phyloP scores from a whole-genome alignment of 92 coral and sea anemone genomes.

The Parazoanthus darwini region DNA sequence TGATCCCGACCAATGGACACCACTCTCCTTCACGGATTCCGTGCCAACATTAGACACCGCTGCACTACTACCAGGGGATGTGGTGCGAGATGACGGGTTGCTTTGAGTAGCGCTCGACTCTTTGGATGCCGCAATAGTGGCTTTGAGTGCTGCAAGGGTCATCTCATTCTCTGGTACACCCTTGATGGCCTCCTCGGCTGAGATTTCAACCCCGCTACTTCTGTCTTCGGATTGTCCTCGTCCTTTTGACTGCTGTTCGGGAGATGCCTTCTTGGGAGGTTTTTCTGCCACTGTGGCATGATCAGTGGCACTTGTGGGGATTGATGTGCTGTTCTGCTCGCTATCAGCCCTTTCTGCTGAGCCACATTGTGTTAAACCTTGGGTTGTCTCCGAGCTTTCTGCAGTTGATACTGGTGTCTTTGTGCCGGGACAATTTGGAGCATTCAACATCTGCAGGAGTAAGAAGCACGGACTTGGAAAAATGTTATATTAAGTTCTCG shows the following conservation, averaged over 20 bases:
- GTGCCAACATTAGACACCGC: neutral
- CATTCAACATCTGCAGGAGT: neutral
- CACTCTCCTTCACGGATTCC: neutral
- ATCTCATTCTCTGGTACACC: conserved; percentile 37
- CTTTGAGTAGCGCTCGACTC: neutral
- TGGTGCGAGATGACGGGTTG: neutral
- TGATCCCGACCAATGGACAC: neutral
- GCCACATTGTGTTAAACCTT: conserved; percentile 7
- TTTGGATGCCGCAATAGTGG: conserved; percentile 24
- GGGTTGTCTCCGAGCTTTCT: conserved; percentile 14
- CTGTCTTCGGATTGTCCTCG: neutral
- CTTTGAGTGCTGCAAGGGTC: conserved; percentile 41
- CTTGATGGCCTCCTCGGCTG: conserved; percentile 34
- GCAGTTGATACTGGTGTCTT: conserved; percentile 25
- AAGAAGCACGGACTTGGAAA: neutral
- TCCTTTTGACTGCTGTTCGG: neutral
- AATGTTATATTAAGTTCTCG: neutral
- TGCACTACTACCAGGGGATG: neutral
- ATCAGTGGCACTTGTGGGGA: neutral
- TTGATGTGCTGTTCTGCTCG: neutral
- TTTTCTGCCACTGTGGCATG: neutral
- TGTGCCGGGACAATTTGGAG: conserved; percentile 12
- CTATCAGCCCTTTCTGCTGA: conserved; percentile 8
- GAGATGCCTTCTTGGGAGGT: neutral
- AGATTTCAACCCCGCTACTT: conserved; percentile 41